Conservation (phyloP, 1,140 invertebrate species). For the Rhopalosiphum maidis region DNA sequence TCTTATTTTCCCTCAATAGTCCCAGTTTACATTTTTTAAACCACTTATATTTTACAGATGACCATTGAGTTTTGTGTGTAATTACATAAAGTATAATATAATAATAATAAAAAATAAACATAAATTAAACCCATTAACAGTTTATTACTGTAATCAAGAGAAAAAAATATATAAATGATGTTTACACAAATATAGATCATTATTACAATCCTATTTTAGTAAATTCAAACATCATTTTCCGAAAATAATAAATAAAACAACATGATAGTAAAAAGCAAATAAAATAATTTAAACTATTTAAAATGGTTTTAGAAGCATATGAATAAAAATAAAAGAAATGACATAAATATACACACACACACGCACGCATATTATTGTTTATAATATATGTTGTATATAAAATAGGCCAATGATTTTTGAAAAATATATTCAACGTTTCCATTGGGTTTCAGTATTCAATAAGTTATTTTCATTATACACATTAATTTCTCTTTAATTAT, state of each 20-base stretch:
- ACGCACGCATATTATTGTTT: neutral
- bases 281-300: neutral
- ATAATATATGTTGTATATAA: neutral
- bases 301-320: neutral
- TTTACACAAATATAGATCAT: neutral
- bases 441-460: slow-evolving; percentile 6
- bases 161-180: neutral
- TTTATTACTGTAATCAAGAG: slow-evolving; percentile 18
- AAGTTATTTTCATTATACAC: slow-evolving; percentile 31
- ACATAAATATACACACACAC: neutral
- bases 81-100: slow-evolving; percentile 24
- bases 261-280: neutral
- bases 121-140: slow-evolving; percentile 35
- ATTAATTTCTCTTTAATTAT: slow-evolving; percentile 29
- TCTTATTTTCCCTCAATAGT: neutral
- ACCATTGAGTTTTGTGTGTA: slow-evolving; percentile 28
- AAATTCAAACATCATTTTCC: slow-evolving; percentile 9
- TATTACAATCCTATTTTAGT: neutral
- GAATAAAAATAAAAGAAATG: neutral
- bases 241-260: slow-evolving; percentile 9
- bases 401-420: slow-evolving; percentile 13
- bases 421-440: neutral
- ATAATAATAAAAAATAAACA: slow-evolving; percentile 41
- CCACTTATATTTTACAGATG: slow-evolving; percentile 24
- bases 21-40: slow-evolving; percentile 31